A percentile compares a stretch with the other conserved stretches of the same genome.
phyloP scores from a whole-genome alignment of 2,113 vertebrate genomes.

The Peromyscus californicus region DNA sequence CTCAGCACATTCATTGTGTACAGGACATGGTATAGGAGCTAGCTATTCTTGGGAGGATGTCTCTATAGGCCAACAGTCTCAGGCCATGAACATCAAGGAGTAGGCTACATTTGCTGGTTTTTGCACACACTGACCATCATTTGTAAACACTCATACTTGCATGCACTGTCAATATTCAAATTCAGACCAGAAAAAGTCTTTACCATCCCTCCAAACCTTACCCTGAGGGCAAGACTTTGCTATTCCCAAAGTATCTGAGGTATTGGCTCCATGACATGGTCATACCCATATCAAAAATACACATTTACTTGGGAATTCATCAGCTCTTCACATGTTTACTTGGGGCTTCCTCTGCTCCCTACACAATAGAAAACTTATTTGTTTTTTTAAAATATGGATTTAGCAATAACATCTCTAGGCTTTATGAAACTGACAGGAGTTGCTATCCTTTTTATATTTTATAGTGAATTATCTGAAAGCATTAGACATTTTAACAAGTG shows the following conservation, averaged over 20 bases:
- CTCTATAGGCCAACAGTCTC: too few relatives aligned
- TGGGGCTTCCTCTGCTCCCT: background rate
- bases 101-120: background rate
- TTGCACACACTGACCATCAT: background rate
- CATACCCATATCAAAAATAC: background rate
- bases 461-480: slow-evolving; percentile 14
- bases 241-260: background rate
- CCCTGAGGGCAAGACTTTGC: background rate
- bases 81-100: too few relatives aligned
- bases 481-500: slow-evolving; percentile 16
- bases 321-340: background rate
- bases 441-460: background rate
- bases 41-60: background rate
- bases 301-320: background rate
- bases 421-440: background rate
- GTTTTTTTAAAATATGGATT: background rate
- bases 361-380: background rate
- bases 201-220: background rate
- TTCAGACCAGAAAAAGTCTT: background rate
- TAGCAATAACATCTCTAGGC: background rate
- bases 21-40: too few relatives aligned
- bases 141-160: background rate
- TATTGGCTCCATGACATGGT: too few relatives aligned
- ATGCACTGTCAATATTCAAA: background rate
- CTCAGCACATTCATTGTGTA: background rate